Percentiles rank a stretch among this genome's conserved stretches.
phyloP scores from a whole-genome alignment of 2,797 vertebrate genomes.

The Trachops cirrhosus region DNA sequence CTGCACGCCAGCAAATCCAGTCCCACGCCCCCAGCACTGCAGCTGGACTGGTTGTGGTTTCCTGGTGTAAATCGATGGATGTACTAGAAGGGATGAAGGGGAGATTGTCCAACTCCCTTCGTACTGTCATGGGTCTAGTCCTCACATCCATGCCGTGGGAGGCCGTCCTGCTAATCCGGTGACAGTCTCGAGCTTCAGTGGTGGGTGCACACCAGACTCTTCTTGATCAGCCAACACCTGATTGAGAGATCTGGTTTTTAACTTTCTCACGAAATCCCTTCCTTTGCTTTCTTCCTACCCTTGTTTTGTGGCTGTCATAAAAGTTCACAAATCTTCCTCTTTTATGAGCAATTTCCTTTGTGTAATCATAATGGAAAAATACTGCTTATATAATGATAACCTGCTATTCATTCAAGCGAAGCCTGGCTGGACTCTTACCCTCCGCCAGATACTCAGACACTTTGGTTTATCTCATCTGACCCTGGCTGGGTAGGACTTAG shows the following conservation, averaged over 20 bases:
- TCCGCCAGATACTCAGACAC: neutral
- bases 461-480: neutral
- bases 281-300: neutral
- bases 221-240: neutral
- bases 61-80: neutral
- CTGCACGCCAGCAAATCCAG: neutral
- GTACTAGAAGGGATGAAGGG: too few species aligned
- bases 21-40: neutral
- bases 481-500: neutral
- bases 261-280: neutral
- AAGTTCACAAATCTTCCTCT: neutral
- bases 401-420: neutral
- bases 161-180: neutral
- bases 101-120: neutral
- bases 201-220: too few species aligned
- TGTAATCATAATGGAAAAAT: neutral
- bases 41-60: neutral
- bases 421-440: neutral
- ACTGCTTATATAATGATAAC: neutral
- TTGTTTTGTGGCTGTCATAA: neutral
- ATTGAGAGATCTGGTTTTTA: neutral
- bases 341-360: neutral
- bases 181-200: neutral
- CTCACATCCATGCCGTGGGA: neutral
- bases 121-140: neutral